Conservation (phyloP, 2,113 vertebrate genomes). For the Puntigrus tetrazona region DNA sequence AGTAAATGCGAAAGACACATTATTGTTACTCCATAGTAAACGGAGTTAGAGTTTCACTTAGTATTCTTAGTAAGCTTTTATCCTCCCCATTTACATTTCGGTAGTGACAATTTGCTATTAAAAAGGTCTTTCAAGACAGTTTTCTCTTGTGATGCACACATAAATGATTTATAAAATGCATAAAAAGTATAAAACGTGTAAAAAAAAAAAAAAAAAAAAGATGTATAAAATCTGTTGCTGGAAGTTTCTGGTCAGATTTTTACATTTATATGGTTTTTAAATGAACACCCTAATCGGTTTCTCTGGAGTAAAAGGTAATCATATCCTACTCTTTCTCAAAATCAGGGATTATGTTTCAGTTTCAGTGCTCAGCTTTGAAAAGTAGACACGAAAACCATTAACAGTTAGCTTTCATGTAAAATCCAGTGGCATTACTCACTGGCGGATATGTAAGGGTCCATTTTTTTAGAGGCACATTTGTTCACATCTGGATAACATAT, state of each 20-base stretch:
- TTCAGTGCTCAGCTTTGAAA: background rate
- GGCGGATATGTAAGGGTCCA: background rate
- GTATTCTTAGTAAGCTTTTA: too few species aligned
- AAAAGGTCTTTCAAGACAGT: background rate
- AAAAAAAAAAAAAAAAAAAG: too few species aligned
- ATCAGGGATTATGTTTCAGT: background rate
- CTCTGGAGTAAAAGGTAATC: background rate
- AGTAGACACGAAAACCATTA: background rate
- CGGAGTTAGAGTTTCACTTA: too few species aligned
- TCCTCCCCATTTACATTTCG: background rate
- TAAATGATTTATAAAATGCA: too few species aligned
- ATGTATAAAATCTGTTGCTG: too few species aligned
- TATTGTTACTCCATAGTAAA: too few species aligned
- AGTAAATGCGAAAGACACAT: background rate
- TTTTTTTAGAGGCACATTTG: conserved; percentile 32
- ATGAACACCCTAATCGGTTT: background rate
- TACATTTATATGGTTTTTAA: background rate
- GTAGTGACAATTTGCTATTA: background rate
- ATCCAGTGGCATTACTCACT: conserved; percentile 34
- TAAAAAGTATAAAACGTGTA: too few species aligned
- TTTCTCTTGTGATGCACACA: background rate
- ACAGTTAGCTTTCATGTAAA: conserved; percentile 18
- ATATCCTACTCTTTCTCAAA: background rate
- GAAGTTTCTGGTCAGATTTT: background rate
- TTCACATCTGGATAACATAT: conserved; percentile 57